Conservation (phyloP, 37 sponge, comb jelly and placozoan species). For the Haliclona indistincta region DNA sequence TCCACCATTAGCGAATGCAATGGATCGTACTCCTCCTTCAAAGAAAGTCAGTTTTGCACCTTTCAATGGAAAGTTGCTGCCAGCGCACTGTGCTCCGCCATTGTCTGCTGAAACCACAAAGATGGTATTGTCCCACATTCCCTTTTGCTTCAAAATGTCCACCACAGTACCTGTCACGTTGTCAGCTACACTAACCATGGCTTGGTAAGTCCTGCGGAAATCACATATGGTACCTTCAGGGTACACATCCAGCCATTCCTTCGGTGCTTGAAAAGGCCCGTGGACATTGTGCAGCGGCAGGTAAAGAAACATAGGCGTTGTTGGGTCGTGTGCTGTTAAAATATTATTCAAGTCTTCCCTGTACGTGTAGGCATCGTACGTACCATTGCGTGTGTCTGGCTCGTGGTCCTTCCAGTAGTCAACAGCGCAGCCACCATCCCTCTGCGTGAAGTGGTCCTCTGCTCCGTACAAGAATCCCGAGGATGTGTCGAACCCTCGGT, state of each 20-base stretch:
- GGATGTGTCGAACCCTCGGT: too few species aligned
- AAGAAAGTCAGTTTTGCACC: conserved; percentile 48
- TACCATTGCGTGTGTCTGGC: conserved; percentile 17
- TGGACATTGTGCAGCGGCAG: too few species aligned
- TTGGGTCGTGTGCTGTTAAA: conserved; percentile 21
- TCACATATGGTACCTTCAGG: neutral
- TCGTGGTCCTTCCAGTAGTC: conserved; percentile 25
- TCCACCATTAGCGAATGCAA: too few species aligned
- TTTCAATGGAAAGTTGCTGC: conserved; percentile 52
- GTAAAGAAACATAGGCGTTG: conserved; percentile 44
- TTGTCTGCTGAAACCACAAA: conserved; percentile 64
- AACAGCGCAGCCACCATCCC: conserved; percentile 10
- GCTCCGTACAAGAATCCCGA: conserved; percentile 50
- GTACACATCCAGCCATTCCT: conserved; percentile 22
- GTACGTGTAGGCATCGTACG: too few species aligned
- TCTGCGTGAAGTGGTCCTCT: conserved; percentile 49
- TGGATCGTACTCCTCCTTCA: conserved; percentile 64
- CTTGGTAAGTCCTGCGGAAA: conserved; percentile 22
- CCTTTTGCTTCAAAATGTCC: conserved; percentile 29
- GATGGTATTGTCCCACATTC: conserved; percentile 62
- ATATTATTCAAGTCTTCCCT: conserved; percentile 24
- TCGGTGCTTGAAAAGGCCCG: conserved; percentile 45
- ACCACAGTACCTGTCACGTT: conserved; percentile 39
- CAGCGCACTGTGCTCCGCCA: conserved; percentile 42
- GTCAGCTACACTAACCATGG: conserved; percentile 66